phyloP scores from a whole-genome alignment of 2,888 invertebrate genomes.

The Ellobium chinense region DNA sequence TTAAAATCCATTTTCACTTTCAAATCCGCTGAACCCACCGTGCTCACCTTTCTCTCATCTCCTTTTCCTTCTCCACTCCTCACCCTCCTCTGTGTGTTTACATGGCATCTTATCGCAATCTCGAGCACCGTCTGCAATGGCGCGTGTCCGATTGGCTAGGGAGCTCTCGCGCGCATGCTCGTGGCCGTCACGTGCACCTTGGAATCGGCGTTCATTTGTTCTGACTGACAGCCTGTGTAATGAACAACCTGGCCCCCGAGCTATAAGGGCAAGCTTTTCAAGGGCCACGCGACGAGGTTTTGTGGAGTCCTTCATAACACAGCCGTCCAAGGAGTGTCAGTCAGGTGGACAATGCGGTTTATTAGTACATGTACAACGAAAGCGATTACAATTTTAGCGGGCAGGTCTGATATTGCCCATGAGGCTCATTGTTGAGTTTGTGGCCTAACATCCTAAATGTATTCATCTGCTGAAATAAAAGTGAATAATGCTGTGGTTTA shows the following conservation, averaged over 20 bases:
- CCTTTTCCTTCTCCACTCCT: background rate
- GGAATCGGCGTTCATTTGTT: conserved; percentile 16
- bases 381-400: too few relatives aligned
- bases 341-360: too few relatives aligned
- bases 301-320: too few relatives aligned
- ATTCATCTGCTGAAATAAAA: too few relatives aligned
- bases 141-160: conserved; percentile 5
- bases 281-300: background rate
- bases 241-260: conserved; percentile 10
- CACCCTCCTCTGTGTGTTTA: background rate
- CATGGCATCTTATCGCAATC: background rate
- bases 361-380: too few relatives aligned
- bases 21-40: background rate
- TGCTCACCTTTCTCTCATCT: background rate
- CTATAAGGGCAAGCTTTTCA: conserved; percentile 16
- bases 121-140: background rate
- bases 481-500: too few relatives aligned
- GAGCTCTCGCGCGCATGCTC: background rate
- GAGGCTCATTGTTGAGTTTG: too few relatives aligned
- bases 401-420: too few relatives aligned
- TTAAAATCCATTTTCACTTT: background rate
- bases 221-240: conserved; percentile 40
- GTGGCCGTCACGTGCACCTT: background rate
- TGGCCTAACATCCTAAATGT: too few relatives aligned
- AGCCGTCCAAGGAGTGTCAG: too few relatives aligned